A percentile compares a stretch with the other conserved stretches of the same genome.
These are phyloP conservation scores for Linnaemya vulpina DNA, from an alignment of 2,888 invertebrate genomes.

Conservation along the genomic window DNA sequence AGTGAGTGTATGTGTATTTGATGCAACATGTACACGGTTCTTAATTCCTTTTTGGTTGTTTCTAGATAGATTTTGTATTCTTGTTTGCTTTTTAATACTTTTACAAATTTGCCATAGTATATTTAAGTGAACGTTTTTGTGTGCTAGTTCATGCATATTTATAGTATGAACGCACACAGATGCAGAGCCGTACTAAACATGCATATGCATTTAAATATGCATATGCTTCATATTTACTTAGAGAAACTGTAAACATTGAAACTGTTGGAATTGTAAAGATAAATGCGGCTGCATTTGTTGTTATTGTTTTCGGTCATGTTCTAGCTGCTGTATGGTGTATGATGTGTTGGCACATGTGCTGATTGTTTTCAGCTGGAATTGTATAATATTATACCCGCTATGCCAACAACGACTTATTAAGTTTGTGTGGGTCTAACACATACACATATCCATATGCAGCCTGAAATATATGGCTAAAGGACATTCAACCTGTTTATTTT, in stretches of 20 bases:
- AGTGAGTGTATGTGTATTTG: background rate
- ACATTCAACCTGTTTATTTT: slow-evolving; percentile 69
- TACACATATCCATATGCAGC: background rate
- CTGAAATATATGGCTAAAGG: slow-evolving; percentile 54
- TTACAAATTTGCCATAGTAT: slow-evolving; percentile 26
- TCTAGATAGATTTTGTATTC: slow-evolving; percentile 46
- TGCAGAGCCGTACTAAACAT: background rate
- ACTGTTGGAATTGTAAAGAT: slow-evolving; percentile 57
- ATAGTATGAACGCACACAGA: slow-evolving; percentile 7
- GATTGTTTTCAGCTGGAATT: slow-evolving; percentile 46
- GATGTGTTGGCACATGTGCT: slow-evolving; percentile 48
- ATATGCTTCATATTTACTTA: slow-evolving; percentile 50
- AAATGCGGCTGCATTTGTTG: slow-evolving; percentile 65
- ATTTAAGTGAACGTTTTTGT: slow-evolving; percentile 9
- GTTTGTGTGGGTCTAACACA: slow-evolving; percentile 35
- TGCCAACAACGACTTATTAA: slow-evolving; percentile 57
- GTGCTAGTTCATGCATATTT: slow-evolving; percentile 9
- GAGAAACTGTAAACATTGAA: slow-evolving; percentile 48
- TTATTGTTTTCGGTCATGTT: slow-evolving; percentile 39
- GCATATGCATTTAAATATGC: background rate
- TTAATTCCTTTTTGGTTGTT: slow-evolving; percentile 59
- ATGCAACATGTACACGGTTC: slow-evolving; percentile 26
- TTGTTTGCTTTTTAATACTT: slow-evolving; percentile 53
- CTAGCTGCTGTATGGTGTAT: slow-evolving; percentile 28
- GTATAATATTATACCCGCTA: slow-evolving; percentile 47